phyloP scores from a whole-genome alignment of 2,888 invertebrate species.

The Netelia fuscicornis region DNA sequence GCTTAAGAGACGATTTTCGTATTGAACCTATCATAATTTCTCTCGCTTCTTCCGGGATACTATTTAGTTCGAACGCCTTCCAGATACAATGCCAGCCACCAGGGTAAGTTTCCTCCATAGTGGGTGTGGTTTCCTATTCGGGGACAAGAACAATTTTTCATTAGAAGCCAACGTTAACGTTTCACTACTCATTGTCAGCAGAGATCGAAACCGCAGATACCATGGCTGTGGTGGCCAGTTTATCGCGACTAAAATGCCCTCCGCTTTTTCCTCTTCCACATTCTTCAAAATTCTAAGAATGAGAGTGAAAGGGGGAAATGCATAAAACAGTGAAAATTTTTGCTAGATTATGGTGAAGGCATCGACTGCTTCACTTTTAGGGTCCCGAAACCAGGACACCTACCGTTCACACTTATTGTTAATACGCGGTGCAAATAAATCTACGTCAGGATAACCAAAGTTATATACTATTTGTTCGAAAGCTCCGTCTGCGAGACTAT shows the following conservation, averaged over 20 bases:
- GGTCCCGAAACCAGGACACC: constrained; percentile 49
- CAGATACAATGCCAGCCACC: constrained; percentile 69
- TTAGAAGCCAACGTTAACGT: constrained; percentile 34
- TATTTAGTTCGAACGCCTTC: constrained; percentile 64
- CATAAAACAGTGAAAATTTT: constrained; percentile 33
- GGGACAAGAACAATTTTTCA: constrained; percentile 54
- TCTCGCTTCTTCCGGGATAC: constrained; percentile 52
- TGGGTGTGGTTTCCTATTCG: constrained; percentile 71
- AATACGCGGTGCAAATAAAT: constrained; percentile 47
- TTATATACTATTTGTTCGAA: constrained; percentile 17
- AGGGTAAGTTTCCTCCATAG: constrained; percentile 38
- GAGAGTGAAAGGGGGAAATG: constrained; percentile 55
- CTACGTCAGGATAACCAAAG: constrained; percentile 40
- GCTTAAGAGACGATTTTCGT: constrained; percentile 17
- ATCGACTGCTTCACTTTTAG: constrained; percentile 34
- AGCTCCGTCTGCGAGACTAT: constrained; percentile 19
- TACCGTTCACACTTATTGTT: constrained; percentile 44
- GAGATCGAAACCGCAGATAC: constrained; percentile 49
- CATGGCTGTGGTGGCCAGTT: constrained; percentile 63
- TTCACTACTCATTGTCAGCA: constrained; percentile 5
- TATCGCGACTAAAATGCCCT: constrained; percentile 58
- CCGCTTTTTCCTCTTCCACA: constrained; percentile 43
- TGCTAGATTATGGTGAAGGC: constrained; percentile 50
- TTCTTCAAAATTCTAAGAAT: constrained; percentile 53
- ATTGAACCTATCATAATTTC: constrained; percentile 52